Evolutionary conservation across 1,140 invertebrate genomes (phyloP).

Genomic region (Ephestia elutella): DNA sequence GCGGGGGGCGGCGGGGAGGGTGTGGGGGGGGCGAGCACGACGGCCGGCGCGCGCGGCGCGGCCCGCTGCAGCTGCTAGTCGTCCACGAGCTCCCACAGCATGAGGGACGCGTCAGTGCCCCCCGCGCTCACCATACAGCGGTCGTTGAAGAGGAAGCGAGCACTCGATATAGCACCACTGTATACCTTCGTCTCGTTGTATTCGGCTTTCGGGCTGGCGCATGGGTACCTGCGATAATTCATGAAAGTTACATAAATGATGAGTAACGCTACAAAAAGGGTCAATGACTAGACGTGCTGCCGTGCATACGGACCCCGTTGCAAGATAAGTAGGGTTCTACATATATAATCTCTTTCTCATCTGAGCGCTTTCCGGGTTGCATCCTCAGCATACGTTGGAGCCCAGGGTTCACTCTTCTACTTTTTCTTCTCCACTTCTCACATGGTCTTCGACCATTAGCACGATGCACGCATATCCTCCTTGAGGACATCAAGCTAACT

Average conservation of each 20-base stretch:
- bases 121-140: constrained; percentile 90
- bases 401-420: no score
- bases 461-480: no score
- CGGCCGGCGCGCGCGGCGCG: constrained; percentile 46
- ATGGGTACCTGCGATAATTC: constrained; percentile 90
- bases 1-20: constrained; percentile 48
- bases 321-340: no score
- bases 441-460: no score
- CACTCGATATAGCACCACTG: constrained; percentile 88
- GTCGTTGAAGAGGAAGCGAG: constrained; percentile 89
- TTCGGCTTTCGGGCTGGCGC: constrained; percentile 87
- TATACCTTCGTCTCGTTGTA: constrained; percentile 93
- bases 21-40: constrained; percentile 58
- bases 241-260: background rate
- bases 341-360: no score
- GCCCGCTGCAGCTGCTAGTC: constrained; percentile 75
- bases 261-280: background rate
- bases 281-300: no score
- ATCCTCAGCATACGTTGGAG: no score
- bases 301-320: no score
- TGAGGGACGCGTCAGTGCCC: constrained; percentile 92
- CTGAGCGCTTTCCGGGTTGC: no score
- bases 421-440: no score
- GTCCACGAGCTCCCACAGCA: constrained; percentile 93
- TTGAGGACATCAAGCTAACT: no score